Conservation (phyloP, 2,888 invertebrate genomes). For the Tiphia femorata region DNA sequence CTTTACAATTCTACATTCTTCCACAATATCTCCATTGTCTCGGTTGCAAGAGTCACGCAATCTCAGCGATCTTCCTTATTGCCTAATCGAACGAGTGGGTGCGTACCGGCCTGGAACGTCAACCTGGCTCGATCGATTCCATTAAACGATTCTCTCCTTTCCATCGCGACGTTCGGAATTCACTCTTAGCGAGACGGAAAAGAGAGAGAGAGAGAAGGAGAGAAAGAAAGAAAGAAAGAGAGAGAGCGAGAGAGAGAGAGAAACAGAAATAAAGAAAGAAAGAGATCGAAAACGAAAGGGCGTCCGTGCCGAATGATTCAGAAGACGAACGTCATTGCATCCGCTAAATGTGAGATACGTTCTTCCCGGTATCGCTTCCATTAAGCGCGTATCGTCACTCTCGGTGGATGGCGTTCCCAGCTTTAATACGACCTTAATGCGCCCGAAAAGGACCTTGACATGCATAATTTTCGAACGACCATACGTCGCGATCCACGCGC, state of each 20-base stretch:
- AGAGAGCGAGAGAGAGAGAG: too few relatives aligned
- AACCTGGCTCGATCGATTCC: neutral
- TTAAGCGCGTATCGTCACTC: constrained; percentile 1
- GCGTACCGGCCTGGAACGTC: neutral
- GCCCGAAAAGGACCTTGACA: neutral
- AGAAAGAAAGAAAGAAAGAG: neutral
- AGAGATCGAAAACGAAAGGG: neutral
- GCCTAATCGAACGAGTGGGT: neutral
- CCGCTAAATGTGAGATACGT: constrained; percentile 6
- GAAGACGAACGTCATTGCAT: constrained; percentile 13
- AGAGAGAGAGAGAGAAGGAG: neutral
- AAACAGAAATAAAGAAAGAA: neutral
- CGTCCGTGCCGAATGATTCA: constrained; percentile 27
- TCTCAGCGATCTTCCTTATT: neutral
- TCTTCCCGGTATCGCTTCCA: constrained; percentile 14
- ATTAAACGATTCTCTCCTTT: neutral
- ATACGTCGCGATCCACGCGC: neutral
- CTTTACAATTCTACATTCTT: too few relatives aligned
- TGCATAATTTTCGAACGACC: too few relatives aligned
- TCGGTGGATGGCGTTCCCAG: neutral
- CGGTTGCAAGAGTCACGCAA: neutral
- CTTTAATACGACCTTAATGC: neutral
- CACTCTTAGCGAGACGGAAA: neutral
- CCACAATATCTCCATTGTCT: too few relatives aligned
- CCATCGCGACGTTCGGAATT: neutral